Evolutionary conservation across 2,888 invertebrate genomes (phyloP).

Genomic region (Acanthosepion lycidas): DNA sequence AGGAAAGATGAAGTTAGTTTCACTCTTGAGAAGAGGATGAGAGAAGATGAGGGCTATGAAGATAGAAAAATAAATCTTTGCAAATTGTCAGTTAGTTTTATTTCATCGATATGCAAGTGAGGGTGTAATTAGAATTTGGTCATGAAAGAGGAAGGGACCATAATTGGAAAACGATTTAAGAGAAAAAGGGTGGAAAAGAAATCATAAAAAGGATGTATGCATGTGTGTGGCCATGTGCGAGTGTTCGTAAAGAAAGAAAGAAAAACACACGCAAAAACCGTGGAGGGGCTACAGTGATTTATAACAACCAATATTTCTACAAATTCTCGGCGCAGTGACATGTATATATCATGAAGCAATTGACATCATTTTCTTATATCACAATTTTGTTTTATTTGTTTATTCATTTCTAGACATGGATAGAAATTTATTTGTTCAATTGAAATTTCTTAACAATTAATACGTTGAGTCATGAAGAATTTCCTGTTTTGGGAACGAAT

Average conservation of each 20-base stretch:
- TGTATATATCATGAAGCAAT: too few species aligned
- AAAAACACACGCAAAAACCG: background rate
- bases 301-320: background rate
- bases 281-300: background rate
- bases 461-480: too few species aligned
- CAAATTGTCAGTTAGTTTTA: constrained; percentile 20
- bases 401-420: too few species aligned
- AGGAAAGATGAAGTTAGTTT: background rate
- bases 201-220: background rate
- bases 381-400: too few species aligned
- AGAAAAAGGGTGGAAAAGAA: background rate
- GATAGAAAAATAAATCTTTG: background rate
- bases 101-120: background rate
- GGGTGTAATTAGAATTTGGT: background rate
- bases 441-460: too few species aligned
- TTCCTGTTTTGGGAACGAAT: too few species aligned
- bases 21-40: background rate
- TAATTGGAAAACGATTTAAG: constrained; percentile 33
- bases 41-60: background rate
- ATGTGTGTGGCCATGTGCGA: background rate
- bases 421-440: too few species aligned
- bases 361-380: too few species aligned
- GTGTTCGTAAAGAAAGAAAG: background rate
- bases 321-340: background rate
- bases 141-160: background rate